Conservation (phyloP, 2,888 invertebrate genomes). For the Trichopria drosophilae region DNA sequence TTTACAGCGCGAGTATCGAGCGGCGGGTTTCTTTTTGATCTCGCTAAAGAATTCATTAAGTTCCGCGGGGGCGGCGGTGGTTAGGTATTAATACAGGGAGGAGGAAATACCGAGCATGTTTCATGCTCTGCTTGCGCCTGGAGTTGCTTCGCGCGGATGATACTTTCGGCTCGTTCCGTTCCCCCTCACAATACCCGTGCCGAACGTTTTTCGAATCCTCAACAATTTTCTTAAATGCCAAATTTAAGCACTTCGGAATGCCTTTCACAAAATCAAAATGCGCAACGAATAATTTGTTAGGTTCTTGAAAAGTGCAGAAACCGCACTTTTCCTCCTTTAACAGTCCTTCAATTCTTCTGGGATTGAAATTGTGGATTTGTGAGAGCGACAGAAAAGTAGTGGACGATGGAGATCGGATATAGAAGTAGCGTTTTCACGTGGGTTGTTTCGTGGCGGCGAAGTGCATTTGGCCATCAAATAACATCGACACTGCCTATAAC, state of each 20-base stretch:
- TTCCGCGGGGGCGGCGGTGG: conserved; percentile 50
- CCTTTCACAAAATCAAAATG: too few species aligned
- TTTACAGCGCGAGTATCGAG: too few species aligned
- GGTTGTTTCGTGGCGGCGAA: conserved; percentile 48
- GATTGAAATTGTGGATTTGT: too few species aligned
- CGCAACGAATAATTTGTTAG: too few species aligned
- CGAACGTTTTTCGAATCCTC: too few species aligned
- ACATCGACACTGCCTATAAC: conserved; percentile 58
- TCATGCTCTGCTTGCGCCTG: conserved; percentile 48
- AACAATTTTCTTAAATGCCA: too few species aligned
- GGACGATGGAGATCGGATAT: conserved; percentile 50
- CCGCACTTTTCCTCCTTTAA: too few species aligned
- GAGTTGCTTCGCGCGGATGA: conserved; percentile 32
- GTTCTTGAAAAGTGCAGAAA: too few species aligned
- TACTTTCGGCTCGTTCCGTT: too few species aligned
- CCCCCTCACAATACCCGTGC: too few species aligned
- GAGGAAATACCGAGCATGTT: conserved; percentile 52
- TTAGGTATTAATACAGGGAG: conserved; percentile 56
- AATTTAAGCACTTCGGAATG: too few species aligned
- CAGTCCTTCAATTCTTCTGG: too few species aligned
- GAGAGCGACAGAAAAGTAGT: conserved; percentile 33
- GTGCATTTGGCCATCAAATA: conserved; percentile 60
- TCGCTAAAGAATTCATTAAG: conserved; percentile 59
- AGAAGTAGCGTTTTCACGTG: conserved; percentile 34
- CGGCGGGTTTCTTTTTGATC: conserved; percentile 55